Percentiles rank a stretch among this genome's conserved stretches.
Conservation (phyloP, 2,797 vertebrate species). For the Pangasius larnaudii region DNA sequence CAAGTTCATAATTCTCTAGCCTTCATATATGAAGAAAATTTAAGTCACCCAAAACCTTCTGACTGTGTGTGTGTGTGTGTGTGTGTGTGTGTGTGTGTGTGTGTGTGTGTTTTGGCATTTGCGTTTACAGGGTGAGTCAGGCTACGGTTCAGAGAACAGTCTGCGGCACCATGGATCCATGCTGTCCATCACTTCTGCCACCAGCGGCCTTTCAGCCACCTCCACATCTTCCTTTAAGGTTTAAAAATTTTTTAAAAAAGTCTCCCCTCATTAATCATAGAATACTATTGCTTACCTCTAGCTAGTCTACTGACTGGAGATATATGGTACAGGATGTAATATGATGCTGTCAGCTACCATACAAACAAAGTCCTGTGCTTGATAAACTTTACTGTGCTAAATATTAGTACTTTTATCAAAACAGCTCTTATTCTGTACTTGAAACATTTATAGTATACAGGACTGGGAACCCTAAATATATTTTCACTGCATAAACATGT, state of each 20-base stretch:
- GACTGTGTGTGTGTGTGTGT: background rate
- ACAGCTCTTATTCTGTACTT: background rate
- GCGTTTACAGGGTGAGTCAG: conserved; percentile 87
- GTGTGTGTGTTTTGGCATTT: background rate
- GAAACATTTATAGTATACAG: background rate
- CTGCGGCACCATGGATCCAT: conserved; percentile 97
- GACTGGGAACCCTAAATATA: background rate
- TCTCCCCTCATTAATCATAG: background rate
- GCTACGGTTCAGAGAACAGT: conserved; percentile 95
- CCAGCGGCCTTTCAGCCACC: conserved; percentile 93
- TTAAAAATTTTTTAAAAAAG: conserved; percentile 49
- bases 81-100: background rate
- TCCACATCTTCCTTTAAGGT: conserved; percentile 98
- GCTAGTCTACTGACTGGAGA: background rate
- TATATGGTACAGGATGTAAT: background rate
- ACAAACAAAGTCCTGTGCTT: background rate
- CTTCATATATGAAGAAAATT: background rate
- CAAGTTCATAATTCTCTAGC: background rate
- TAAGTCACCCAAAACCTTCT: background rate
- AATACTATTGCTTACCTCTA: background rate
- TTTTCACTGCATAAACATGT: background rate
- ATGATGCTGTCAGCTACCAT: background rate
- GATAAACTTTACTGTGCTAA: background rate
- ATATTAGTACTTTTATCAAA: background rate
- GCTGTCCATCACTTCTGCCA: conserved; percentile 94